These are phyloP conservation scores for Lepeophtheirus salmonis DNA, from an alignment of 1,140 invertebrate species.

Conservation along the genomic window DNA sequence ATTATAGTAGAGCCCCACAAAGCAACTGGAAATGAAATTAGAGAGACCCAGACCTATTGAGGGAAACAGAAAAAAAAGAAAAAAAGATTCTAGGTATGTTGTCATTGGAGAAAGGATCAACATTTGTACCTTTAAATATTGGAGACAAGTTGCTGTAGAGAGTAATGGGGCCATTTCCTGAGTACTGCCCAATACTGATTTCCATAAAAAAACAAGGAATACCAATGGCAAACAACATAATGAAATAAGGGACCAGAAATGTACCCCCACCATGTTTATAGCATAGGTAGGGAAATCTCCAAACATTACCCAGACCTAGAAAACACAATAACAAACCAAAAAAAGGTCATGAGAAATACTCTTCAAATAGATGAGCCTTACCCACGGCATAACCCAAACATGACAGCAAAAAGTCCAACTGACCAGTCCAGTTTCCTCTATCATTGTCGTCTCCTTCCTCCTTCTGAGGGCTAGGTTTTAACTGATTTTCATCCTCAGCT, in stretches of 20 bases:
- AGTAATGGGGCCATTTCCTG: conserved; percentile 30
- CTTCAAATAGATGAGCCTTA: conserved; percentile 11
- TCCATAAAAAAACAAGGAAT: conserved; percentile 41
- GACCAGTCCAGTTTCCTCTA: conserved; percentile 47
- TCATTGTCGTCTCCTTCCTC: conserved; percentile 18
- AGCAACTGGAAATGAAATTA: conserved; percentile 55
- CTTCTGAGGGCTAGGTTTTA: too few relatives aligned
- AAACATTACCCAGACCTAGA: conserved; percentile 47
- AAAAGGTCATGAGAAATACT: neutral
- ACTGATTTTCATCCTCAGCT: too few relatives aligned
- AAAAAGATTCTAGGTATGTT: too few relatives aligned
- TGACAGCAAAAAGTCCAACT: conserved; percentile 51
- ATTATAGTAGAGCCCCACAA: conserved; percentile 61
- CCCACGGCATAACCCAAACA: conserved; percentile 48
- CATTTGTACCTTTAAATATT: conserved; percentile 31
- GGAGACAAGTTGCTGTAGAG: conserved; percentile 32
- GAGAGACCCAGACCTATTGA: conserved; percentile 52
- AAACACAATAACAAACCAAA: neutral
- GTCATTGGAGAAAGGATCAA: too few relatives aligned
- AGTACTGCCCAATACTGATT: conserved; percentile 34
- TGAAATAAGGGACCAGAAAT: conserved; percentile 37
- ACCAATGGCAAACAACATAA: conserved; percentile 30
- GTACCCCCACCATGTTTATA: conserved; percentile 45
- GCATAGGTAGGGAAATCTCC: conserved; percentile 50
- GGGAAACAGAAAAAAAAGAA: too few relatives aligned